These are phyloP conservation scores for Cremastinae sp. DNA, from an alignment of 2,888 invertebrate genomes.

Conservation along the genomic window DNA sequence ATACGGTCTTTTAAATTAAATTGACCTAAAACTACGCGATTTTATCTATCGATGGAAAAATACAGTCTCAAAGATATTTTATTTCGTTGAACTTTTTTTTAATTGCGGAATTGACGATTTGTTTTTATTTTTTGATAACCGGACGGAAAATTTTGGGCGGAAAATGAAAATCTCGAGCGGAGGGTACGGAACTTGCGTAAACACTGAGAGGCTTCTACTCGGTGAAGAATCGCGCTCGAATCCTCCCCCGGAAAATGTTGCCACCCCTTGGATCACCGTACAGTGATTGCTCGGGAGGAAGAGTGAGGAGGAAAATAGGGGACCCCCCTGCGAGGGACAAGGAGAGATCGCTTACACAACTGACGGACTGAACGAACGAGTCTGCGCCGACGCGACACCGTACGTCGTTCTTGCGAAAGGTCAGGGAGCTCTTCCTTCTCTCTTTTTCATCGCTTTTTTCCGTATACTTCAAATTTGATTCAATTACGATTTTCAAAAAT, in stretches of 20 bases:
- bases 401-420: constrained; percentile 66
- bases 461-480: no score
- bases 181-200: constrained; percentile 59
- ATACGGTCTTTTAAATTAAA: constrained; percentile 26
- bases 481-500: no score
- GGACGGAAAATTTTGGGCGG: background rate
- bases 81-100: no score
- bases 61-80: background rate
- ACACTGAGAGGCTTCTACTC: constrained; percentile 54
- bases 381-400: constrained; percentile 69
- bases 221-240: background rate
- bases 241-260: background rate
- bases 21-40: background rate
- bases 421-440: constrained; percentile 64
- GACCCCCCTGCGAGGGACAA: constrained; percentile 9
- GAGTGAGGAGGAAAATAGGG: background rate
- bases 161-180: constrained; percentile 32
- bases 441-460: no score
- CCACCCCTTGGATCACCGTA: constrained; percentile 2
- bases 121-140: background rate
- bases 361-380: constrained; percentile 48
- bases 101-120: no score
- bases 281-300: constrained; percentile 20
- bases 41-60: background rate
- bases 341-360: constrained; percentile 36